Evolutionary conservation across 2,888 invertebrate genomes (phyloP).

Genomic region (Metalampra italica): DNA sequence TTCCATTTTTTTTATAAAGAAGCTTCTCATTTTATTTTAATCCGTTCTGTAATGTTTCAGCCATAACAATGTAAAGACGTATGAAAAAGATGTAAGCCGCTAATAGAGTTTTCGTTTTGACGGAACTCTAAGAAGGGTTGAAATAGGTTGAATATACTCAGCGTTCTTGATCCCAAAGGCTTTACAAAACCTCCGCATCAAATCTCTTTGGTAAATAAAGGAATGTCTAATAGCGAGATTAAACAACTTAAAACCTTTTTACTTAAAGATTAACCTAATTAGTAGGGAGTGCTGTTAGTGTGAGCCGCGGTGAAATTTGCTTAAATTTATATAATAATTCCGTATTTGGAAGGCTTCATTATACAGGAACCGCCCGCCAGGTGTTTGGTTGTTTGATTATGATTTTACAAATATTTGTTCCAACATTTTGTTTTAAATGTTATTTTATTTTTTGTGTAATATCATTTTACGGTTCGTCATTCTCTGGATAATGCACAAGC

Average conservation of each 20-base stretch:
- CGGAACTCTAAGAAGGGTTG: too few species aligned
- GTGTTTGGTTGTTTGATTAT: neutral
- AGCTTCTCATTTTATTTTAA: too few species aligned
- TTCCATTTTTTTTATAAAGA: too few species aligned
- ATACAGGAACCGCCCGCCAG: neutral
- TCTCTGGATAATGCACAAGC: too few species aligned
- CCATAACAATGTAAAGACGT: too few species aligned
- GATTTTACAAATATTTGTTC: conserved; percentile 1
- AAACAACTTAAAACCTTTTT: conserved; percentile 47
- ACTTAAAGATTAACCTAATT: conserved; percentile 31
- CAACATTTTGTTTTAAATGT: too few species aligned
- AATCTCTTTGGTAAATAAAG: conserved; percentile 32
- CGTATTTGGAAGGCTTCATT: conserved; percentile 7
- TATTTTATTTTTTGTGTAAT: too few species aligned
- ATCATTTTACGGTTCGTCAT: too few species aligned
- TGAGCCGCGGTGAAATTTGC: conserved; percentile 26
- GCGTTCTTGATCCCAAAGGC: neutral
- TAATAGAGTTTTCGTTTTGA: too few species aligned
- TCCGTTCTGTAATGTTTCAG: too few species aligned
- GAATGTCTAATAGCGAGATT: conserved; percentile 44
- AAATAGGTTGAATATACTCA: neutral
- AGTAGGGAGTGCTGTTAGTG: conserved; percentile 31
- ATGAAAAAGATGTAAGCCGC: too few species aligned
- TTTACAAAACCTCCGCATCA: conserved; percentile 1
- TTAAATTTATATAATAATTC: conserved; percentile 23